Evolutionary conservation across 2,113 vertebrate genomes (phyloP).

Genomic region (Mormyrus lacerda): DNA sequence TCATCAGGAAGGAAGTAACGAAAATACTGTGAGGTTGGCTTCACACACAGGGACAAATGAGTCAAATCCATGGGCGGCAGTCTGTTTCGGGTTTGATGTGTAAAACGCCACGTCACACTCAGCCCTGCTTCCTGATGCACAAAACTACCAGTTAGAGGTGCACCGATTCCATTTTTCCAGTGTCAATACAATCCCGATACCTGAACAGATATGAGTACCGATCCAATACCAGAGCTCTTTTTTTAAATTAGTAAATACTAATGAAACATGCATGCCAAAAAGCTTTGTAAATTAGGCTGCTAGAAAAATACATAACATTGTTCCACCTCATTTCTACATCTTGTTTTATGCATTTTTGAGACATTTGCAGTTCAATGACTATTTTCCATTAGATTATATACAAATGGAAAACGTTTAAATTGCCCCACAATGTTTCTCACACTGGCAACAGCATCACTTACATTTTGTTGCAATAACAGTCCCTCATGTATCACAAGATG

Average conservation of each 20-base stretch:
- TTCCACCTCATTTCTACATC: background rate
- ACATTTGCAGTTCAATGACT: background rate
- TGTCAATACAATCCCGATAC: background rate
- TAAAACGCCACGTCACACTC: background rate
- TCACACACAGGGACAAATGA: background rate
- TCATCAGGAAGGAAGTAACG: conserved; percentile 7
- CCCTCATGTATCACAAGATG: background rate
- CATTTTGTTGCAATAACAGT: background rate
- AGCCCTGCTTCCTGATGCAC: background rate
- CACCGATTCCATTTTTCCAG: background rate
- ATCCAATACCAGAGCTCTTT: background rate
- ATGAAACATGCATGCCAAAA: background rate
- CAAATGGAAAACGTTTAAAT: background rate
- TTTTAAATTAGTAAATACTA: background rate
- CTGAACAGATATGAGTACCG: background rate
- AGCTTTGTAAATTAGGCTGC: background rate
- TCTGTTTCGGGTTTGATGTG: background rate
- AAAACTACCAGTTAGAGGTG: background rate
- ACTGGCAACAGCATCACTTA: background rate
- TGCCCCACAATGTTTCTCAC: background rate
- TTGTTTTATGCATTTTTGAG: background rate
- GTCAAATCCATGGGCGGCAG: background rate
- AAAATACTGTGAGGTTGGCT: conserved; percentile 16
- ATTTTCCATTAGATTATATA: background rate
- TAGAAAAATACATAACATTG: background rate